Evolutionary conservation across 2,797 vertebrate species (phyloP), one percentile per base, ranked within the genome.

Genomic region (Erpetoichthys calabaricus): DNA sequence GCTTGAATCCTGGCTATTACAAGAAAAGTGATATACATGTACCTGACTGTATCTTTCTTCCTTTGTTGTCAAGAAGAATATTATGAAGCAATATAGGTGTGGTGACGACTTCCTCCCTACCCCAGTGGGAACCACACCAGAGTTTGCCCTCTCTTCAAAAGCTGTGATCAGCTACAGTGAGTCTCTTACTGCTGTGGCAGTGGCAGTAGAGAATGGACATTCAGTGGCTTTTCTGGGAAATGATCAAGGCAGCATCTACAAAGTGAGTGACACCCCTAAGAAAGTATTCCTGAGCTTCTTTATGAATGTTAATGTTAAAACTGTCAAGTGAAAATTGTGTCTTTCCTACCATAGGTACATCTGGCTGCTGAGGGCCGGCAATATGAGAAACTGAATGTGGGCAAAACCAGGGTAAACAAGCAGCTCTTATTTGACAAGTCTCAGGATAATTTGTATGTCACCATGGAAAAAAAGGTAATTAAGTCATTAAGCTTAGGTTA

Each of bases 171-270:
- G 51, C 78, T 82, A 2, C 10, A 5, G 73, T 60, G 50, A 73
- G 74, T 61, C 81, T 50, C 79, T 94, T 70, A 94, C 91, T 0
- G 84, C 92, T 0, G 90, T 97, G 68, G 86, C 86, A 0, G 82
- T 96, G 8, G 80, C 85, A 0, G 80, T 90, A 41, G 93, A 96
- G 72, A 88, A 93, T 0, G 81, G 82, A 8, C 87, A 97, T 67
- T 89, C 87, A 0, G 70, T 98, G 4, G 89, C 88, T 49, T 96
- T 98, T 65, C 72, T 98, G 69, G 95, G 95, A 44, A 94, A 87
- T 0, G 86, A 72, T 0, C 72, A 86, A 8, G 92, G 93, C 58
- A 86, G 88, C 60, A 85, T 97, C 64, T 80, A 85, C 51, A 94
- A 97, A 90, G 91, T 97, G 77, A 72, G 51, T 65, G 8, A 55